Conservation (phyloP, 2,113 vertebrate species). For the Micromys minutus region DNA sequence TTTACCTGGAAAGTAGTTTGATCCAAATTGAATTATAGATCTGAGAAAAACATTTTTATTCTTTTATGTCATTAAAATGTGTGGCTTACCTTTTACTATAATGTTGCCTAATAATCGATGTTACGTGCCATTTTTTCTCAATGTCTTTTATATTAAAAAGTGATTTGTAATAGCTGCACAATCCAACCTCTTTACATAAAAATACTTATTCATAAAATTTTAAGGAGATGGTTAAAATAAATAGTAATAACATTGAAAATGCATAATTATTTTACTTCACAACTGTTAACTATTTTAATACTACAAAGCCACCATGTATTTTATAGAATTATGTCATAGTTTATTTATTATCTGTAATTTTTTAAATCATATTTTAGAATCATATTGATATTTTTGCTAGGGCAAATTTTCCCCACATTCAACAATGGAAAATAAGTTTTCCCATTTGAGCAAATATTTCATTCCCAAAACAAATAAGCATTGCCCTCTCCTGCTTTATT, state of each 20-base stretch:
- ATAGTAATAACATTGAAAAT: not conserved
- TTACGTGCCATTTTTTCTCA: not conserved
- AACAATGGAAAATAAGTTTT: not conserved
- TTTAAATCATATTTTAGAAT: conserved; percentile 18
- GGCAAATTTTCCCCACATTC: not conserved
- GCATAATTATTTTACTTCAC: not conserved
- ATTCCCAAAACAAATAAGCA: not conserved
- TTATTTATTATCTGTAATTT: not conserved
- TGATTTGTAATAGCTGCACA: not conserved
- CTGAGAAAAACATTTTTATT: conserved; percentile 17
- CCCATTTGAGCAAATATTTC: too few relatives aligned
- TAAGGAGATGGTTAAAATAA: not conserved
- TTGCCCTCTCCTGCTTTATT: not conserved
- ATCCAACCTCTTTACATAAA: not conserved
- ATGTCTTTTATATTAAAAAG: conserved; percentile 1
- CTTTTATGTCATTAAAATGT: not conserved
- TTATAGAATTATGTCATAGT: not conserved
- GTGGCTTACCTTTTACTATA: not conserved
- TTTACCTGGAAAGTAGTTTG: not conserved
- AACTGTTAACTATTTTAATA: not conserved
- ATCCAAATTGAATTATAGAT: not conserved
- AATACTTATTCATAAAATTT: not conserved
- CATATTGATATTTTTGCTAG: not conserved
- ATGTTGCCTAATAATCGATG: not conserved
- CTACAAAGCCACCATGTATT: not conserved